Evolutionary conservation across 2,113 vertebrate genomes (phyloP).

Genomic region (Corythornis madagascariensis): DNA sequence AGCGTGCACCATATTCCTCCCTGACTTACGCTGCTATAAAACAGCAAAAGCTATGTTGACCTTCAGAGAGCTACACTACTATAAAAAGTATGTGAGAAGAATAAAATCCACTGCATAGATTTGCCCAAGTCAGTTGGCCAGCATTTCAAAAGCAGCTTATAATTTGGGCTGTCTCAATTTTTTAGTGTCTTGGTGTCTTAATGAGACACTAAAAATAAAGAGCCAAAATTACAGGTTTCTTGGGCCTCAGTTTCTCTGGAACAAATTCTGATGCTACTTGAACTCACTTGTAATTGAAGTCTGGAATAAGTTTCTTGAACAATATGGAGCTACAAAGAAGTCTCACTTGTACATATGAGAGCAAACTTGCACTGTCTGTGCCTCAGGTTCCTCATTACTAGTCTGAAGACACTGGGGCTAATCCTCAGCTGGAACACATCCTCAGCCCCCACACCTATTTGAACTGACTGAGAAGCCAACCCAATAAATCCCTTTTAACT

Average conservation of each 20-base stretch:
- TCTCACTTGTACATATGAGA: not conserved
- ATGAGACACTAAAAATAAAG: slow-evolving; percentile 54
- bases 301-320: not conserved
- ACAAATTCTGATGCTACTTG: slow-evolving; percentile 4
- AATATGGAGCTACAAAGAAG: not conserved
- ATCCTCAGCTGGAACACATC: not conserved
- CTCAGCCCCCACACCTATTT: not conserved
- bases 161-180: slow-evolving; percentile 46
- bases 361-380: not conserved
- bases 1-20: not conserved
- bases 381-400: not conserved
- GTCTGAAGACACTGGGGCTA: not conserved
- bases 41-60: not conserved
- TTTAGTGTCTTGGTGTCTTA: not conserved
- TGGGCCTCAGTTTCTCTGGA: slow-evolving; percentile 37
- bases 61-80: not conserved
- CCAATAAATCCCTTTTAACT: not conserved
- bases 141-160: slow-evolving; percentile 32
- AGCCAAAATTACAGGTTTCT: slow-evolving; percentile 53
- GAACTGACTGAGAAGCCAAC: not conserved
- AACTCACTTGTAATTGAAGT: not conserved
- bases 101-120: not conserved
- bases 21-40: not conserved
- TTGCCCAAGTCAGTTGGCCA: not conserved
- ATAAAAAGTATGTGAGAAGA: not conserved